A percentile compares a stretch with the other conserved stretches of the same genome.
Evolutionary conservation across 2,888 invertebrate species (phyloP).

Genomic region (Cephus pulcher): DNA sequence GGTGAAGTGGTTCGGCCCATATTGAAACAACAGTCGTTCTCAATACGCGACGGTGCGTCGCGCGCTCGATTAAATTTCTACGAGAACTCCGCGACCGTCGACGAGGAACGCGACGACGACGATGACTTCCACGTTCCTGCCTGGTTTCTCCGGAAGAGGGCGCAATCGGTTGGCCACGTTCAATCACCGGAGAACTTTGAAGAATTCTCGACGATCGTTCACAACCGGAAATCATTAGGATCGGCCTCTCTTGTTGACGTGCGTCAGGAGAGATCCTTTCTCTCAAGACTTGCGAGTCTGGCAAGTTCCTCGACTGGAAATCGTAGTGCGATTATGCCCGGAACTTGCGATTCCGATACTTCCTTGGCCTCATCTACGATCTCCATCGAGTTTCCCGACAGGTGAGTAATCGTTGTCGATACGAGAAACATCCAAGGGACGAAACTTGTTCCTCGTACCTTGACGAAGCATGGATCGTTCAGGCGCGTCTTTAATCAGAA

Average conservation of each 20-base stretch:
- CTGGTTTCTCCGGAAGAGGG: slow-evolving; percentile 53
- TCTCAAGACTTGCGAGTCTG: neutral
- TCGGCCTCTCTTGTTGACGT: slow-evolving; percentile 36
- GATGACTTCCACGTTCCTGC: slow-evolving; percentile 47
- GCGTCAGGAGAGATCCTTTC: slow-evolving; percentile 23
- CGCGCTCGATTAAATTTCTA: slow-evolving; percentile 76
- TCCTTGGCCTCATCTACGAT: neutral
- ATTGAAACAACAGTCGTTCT: slow-evolving; percentile 72
- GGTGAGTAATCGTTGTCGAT: neutral
- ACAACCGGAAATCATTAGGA: slow-evolving; percentile 43
- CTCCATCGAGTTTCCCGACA: neutral
- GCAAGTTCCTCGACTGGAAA: neutral
- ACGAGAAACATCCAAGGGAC: neutral
- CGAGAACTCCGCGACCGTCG: slow-evolving; percentile 64
- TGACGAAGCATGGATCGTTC: neutral
- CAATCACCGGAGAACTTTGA: slow-evolving; percentile 39
- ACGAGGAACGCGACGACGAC: slow-evolving; percentile 68
- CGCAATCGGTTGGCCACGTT: slow-evolving; percentile 58
- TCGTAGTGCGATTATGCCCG: neutral
- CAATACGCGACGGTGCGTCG: slow-evolving; percentile 72
- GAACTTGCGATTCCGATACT: neutral
- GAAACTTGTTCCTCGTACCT: neutral
- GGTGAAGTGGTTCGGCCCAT: slow-evolving; percentile 74
- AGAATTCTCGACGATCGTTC: slow-evolving; percentile 35
- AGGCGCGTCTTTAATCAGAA: neutral